Evolutionary conservation across 2,113 vertebrate species (phyloP).

Genomic region (Pogonocichla stellata): DNA sequence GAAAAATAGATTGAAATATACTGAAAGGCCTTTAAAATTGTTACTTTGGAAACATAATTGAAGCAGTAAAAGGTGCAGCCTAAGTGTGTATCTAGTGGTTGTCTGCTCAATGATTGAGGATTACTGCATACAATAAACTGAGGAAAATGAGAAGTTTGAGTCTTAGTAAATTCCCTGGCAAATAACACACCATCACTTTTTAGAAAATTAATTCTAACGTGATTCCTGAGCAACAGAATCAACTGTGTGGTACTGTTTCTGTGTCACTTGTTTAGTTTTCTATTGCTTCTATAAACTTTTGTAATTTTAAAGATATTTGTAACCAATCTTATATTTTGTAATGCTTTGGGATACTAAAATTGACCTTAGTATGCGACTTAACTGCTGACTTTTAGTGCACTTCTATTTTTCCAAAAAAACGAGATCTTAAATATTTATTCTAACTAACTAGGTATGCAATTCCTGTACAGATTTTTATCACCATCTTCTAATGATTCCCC

Average conservation of each 20-base stretch:
- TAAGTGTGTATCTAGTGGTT: not conserved
- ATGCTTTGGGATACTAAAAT: not conserved
- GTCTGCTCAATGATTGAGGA: not conserved
- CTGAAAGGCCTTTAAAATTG: not conserved
- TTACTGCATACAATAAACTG: not conserved
- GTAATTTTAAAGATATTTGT: not conserved
- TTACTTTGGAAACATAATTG: not conserved
- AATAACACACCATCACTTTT: not conserved
- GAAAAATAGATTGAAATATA: not conserved
- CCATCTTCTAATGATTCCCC: not conserved
- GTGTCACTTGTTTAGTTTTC: not conserved
- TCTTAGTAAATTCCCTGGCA: not conserved
- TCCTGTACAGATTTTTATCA: not conserved
- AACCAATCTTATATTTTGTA: not conserved
- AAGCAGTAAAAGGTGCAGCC: not conserved
- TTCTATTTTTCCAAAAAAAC: not conserved
- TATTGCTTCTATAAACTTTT: not conserved
- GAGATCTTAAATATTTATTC: not conserved
- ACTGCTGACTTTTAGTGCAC: not conserved
- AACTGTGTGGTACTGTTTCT: not conserved
- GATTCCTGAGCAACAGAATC: not conserved
- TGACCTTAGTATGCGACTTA: not conserved
- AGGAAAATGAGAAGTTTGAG: not conserved
- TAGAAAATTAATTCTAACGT: not conserved
- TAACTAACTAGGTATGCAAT: not conserved